A percentile compares a stretch with the other conserved stretches of the same genome.
These are phyloP conservation scores for Tetragonula carbonaria DNA, from an alignment of 2,888 invertebrate species.

Conservation along the genomic window DNA sequence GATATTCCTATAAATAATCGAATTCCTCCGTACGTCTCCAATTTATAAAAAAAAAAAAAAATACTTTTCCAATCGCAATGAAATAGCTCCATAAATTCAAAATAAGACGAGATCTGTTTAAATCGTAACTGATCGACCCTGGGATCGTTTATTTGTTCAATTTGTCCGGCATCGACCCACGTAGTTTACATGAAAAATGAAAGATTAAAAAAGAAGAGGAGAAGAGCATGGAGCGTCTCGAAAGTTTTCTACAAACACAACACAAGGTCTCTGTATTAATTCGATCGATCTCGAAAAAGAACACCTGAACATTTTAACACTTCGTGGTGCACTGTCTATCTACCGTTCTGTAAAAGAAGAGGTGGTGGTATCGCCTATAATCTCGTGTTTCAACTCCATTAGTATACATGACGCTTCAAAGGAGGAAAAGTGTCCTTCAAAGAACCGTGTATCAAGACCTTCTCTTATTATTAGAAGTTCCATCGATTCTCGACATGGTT, in stretches of 20 bases:
- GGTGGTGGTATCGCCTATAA: neutral
- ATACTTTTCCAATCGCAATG: neutral
- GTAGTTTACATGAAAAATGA: neutral
- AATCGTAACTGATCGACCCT: neutral
- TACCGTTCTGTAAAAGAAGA: neutral
- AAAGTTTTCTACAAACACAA: neutral
- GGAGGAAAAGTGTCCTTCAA: slow-evolving; percentile 46
- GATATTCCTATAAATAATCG: no score
- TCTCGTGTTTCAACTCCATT: slow-evolving; percentile 8
- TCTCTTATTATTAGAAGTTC: slow-evolving; percentile 56
- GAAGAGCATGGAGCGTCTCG: neutral
- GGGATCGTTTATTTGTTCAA: neutral
- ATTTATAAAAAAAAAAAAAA: neutral
- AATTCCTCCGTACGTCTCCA: neutral
- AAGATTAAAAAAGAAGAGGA: neutral
- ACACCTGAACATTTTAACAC: no score
- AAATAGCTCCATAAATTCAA: neutral
- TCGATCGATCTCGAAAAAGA: neutral
- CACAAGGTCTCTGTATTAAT: neutral
- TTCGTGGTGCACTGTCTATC: neutral
- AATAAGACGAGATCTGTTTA: neutral
- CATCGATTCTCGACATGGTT: slow-evolving; percentile 43
- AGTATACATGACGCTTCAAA: slow-evolving; percentile 13
- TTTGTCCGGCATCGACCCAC: neutral
- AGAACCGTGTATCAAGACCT: slow-evolving; percentile 50